phyloP scores from a whole-genome alignment of 2,888 invertebrate genomes.

The Tipula helvola region DNA sequence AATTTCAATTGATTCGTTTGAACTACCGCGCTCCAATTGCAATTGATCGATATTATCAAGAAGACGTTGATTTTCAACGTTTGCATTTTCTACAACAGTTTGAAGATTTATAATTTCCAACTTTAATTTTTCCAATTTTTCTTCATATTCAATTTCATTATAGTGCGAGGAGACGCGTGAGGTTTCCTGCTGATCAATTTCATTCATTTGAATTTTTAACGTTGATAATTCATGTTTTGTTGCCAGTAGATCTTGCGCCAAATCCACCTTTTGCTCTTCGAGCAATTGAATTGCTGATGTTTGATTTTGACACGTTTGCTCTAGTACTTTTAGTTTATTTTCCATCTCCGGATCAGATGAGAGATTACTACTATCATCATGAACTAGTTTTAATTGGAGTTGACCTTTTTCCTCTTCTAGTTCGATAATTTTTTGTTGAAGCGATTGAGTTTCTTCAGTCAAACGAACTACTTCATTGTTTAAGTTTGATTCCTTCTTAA shows the following conservation, averaged over 20 bases:
- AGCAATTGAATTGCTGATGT: constrained; percentile 27
- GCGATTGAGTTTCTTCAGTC: constrained; percentile 45
- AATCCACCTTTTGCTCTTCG: constrained; percentile 54
- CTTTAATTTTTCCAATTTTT: constrained; percentile 47
- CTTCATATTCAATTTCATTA: constrained; percentile 64
- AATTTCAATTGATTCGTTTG: constrained; percentile 64
- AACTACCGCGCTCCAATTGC: constrained; percentile 50
- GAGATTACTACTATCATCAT: constrained; percentile 39
- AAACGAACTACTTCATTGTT: constrained; percentile 55
- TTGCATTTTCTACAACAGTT: constrained; percentile 46
- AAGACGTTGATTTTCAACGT: constrained; percentile 48
- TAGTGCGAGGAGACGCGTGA: constrained; percentile 66
- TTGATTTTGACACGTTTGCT: constrained; percentile 25
- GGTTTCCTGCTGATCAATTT: constrained; percentile 49
- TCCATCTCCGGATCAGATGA: constrained; percentile 14
- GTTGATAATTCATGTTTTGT: constrained; percentile 48
- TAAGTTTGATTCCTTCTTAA: constrained; percentile 52
- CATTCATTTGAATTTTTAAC: constrained; percentile 47
- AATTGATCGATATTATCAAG: constrained; percentile 60
- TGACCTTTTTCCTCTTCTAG: constrained; percentile 87
- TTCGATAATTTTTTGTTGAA: constrained; percentile 66
- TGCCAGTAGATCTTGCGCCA: constrained; percentile 46
- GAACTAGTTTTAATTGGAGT: constrained; percentile 71
- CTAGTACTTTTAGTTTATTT: constrained; percentile 18
- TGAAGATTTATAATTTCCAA: constrained; percentile 37